Percentiles rank a stretch among this genome's conserved stretches.
Conservation (phyloP, 30 jellyfish, hydroid and myxozoan genomes). For the Hydractinia symbiolongicarpus region DNA sequence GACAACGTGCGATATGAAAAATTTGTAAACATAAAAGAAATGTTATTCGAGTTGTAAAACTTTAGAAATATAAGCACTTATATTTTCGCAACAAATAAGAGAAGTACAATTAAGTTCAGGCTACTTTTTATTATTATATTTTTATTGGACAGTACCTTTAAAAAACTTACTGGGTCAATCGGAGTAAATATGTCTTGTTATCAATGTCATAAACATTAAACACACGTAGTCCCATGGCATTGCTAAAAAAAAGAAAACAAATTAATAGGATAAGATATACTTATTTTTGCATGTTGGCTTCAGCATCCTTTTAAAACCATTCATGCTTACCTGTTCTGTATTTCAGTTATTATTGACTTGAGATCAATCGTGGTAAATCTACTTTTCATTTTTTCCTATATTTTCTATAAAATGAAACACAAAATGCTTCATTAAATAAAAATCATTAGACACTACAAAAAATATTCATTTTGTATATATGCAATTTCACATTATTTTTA, state of each 20-base stretch:
- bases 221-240: constrained; percentile 74
- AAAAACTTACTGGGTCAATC: constrained; percentile 66
- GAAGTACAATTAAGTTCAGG: too few species aligned
- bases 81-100: too few species aligned
- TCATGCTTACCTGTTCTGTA: constrained; percentile 41
- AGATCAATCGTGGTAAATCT: constrained; percentile 78
- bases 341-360: constrained; percentile 59
- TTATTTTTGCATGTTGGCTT: background rate
- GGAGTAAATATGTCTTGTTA: constrained; percentile 70
- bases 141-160: background rate
- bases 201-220: constrained; percentile 91
- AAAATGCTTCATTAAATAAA: too few species aligned
- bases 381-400: constrained; percentile 52
- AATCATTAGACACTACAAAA: too few species aligned
- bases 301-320: background rate
- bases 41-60: too few species aligned
- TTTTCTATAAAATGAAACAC: background rate
- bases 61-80: too few species aligned
- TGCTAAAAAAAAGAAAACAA: constrained; percentile 42
- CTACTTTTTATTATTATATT: too few species aligned
- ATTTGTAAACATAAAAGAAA: too few species aligned
- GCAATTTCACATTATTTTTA: too few species aligned
- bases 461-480: too few species aligned
- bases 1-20: too few species aligned
- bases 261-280: background rate